Evolutionary conservation across 2,888 invertebrate genomes (phyloP).

Genomic region (Acronicta leporina): DNA sequence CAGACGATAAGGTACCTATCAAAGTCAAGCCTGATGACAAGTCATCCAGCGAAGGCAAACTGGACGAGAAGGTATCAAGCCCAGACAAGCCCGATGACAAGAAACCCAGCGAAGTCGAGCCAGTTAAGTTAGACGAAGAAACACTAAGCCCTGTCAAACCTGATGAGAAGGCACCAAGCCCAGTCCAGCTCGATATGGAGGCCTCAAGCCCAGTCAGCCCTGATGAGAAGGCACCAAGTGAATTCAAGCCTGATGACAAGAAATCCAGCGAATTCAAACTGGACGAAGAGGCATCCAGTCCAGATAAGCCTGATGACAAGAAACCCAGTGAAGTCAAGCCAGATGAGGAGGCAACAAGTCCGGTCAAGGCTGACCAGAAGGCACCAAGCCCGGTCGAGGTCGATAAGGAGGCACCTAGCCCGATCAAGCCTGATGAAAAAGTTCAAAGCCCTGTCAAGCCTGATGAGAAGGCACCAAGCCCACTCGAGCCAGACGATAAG

Average conservation of each 20-base stretch:
- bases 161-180: slow-evolving; percentile 12
- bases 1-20: not conserved
- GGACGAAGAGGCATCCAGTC: slow-evolving; percentile 33
- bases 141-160: slow-evolving; percentile 5
- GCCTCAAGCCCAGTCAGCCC: not conserved
- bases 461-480: slow-evolving; percentile 17
- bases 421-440: slow-evolving; percentile 15
- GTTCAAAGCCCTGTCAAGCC: slow-evolving; percentile 4
- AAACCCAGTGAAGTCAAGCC: slow-evolving; percentile 13
- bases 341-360: not conserved
- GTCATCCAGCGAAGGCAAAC: not conserved
- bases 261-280: slow-evolving; percentile 5
- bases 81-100: not conserved
- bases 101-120: slow-evolving; percentile 12
- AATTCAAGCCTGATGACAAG: slow-evolving; percentile 22
- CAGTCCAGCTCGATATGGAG: not conserved
- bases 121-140: slow-evolving; percentile 8
- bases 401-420: not conserved
- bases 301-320: slow-evolving; percentile 14
- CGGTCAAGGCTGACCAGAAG: not conserved
- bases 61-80: not conserved
- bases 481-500: slow-evolving; percentile 8
- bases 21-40: not conserved
- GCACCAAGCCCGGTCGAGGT: not conserved
- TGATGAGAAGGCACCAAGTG: slow-evolving; percentile 27